Evolutionary conservation across 2,797 vertebrate species (phyloP), one percentile per base, ranked within the genome.

Genomic region (Rhabdomys pumilio): DNA sequence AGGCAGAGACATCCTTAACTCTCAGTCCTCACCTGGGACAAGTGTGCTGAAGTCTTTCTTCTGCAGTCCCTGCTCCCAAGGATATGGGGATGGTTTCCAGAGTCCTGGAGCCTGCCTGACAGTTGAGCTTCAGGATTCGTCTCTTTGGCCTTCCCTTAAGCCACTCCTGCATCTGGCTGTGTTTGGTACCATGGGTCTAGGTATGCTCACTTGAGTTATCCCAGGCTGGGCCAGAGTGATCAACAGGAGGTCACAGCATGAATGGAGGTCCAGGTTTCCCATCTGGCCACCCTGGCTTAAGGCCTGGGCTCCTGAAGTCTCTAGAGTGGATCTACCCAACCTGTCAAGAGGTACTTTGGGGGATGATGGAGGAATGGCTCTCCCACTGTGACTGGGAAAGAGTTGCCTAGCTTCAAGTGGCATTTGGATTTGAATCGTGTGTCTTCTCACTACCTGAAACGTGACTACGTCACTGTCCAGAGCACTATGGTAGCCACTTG

Each of bases 31-130:
- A 31, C 81, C 44, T 0, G 59, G 63, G n/a, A 22, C 1, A 89
- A n/a, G n/a, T 24, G 3, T 29, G 34, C 83, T 14, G 12, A 86
- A 38, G 44, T 63, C n/a, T 31, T 88, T 50, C 13, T 93, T 57
- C 57, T 1, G 2, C 1, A 17, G 41, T 50, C 57, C 55, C 31
- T 63, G 10, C 34, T 95, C 44, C 77, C 34, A 83, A 90, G 31
- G 47, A 82, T 85, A 31, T 1, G 1, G 87, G 47, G 91, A 59
- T 84, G 94, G 94, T 91, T 80, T 81, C 63, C n/a, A 61, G 91
- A 79, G 85, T 6, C 0, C 65, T 20, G 1, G n/a, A 63, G 34
- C 75, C 11, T 57, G 76, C 31, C 47, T 79, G 47, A 11, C 10
- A 19, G 10, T 11, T 7, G 6, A 50, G 26, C 22, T 26, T n/a